Base-by-base conservation (phyloP, 2,113 vertebrate genomes). In the Scolopax mira region DNA sequence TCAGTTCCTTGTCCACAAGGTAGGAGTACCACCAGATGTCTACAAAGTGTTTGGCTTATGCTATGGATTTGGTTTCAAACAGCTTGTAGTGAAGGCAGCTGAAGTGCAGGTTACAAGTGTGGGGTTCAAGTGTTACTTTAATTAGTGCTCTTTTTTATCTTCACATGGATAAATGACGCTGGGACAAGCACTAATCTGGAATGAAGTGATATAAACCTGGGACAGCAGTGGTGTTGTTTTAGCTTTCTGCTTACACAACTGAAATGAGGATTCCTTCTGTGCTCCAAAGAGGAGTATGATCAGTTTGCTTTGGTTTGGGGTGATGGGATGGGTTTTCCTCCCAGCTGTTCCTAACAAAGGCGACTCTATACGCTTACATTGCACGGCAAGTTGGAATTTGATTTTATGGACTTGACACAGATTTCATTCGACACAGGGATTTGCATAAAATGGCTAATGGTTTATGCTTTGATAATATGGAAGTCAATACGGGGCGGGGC, bases 401-500 rank as follows among this genome's bases (percentile, higher is more conserved):
- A 87, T 96, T 95, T 94, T 81, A 54, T 75, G 91, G 85, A 54
- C 84, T 73, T 72, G 77, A 86, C 82, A 88, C 0, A 6, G 84
- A 87, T 94, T 91, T 85, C 74, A 86, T 92, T 93, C 73, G 67
- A 49, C 49, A 51, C 31, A 3, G 2, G 39, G 80, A 86, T 95
- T 86, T 96, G 69, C 85, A 87, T 95, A 28, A 90, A 78, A 60
- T 82, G 62, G 57, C 72, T 93, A 39, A 73, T 87, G 85, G 79
- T 69, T 95, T 86, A 52, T 82, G 88, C 41, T 35, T 69, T 44
- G 86, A 64, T 80, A 81, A 87, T 61, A 33, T 44, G 33, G 61
- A 95, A 94, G 90, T 84, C 79, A 96, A 79, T 88, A 91, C 1
- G n/a, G 72, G 65, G n/a, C n/a, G n/a, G n/a, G n/a, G n/a, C n/a